Conservation (phyloP, 2,113 vertebrate species). For the Scytalopus superciliaris region DNA sequence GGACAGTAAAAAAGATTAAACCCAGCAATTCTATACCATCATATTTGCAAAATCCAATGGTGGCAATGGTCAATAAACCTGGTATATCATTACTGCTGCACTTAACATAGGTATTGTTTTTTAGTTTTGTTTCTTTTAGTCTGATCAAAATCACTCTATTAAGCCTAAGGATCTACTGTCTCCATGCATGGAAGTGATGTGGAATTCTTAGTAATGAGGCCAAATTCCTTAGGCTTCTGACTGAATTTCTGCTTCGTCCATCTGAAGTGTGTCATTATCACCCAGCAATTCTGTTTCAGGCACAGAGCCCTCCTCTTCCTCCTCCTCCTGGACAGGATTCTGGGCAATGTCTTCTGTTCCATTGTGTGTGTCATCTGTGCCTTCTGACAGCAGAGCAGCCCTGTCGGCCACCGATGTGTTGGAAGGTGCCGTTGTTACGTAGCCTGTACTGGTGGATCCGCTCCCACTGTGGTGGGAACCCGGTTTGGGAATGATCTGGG, state of each 20-base stretch:
- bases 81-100: not conserved
- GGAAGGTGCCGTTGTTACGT: constrained; percentile 90
- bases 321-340: constrained; percentile 78
- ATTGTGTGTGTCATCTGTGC: constrained; percentile 73
- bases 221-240: constrained; percentile 78
- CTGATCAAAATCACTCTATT: not conserved
- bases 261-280: constrained; percentile 83
- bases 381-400: constrained; percentile 81
- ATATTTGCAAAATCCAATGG: not conserved
- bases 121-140: not conserved
- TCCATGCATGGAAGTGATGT: not conserved
- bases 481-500: constrained; percentile 85
- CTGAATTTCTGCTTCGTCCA: constrained; percentile 78
- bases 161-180: not conserved
- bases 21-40: not conserved
- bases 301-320: constrained; percentile 80
- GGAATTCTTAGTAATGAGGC: not conserved
- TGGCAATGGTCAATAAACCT: not conserved
- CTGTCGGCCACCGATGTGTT: constrained; percentile 84
- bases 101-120: not conserved
- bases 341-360: constrained; percentile 75
- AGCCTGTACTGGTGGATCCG: constrained; percentile 95
- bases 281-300: constrained; percentile 92
- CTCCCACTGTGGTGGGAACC: constrained; percentile 94
- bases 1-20: constrained; percentile 44